Conservation (phyloP, 2,888 invertebrate genomes). For the Archips xylosteana region DNA sequence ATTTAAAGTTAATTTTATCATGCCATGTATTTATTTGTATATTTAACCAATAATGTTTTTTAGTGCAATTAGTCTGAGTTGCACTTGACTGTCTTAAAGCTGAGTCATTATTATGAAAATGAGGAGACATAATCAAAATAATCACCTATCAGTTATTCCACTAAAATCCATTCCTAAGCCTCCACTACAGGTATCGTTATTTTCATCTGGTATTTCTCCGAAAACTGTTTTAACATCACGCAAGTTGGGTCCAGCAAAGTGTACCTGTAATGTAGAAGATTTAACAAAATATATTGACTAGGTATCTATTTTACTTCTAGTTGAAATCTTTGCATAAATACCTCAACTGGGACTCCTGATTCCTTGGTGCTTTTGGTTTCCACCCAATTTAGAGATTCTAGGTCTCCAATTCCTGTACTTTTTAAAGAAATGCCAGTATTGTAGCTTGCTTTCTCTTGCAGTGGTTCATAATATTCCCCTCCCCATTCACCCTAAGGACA, state of each 20-base stretch:
- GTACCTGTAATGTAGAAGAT: conserved; percentile 51
- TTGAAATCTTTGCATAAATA: conserved; percentile 18
- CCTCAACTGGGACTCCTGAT: conserved; percentile 48
- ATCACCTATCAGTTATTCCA: conserved; percentile 62
- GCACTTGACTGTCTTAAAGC: too few species aligned
- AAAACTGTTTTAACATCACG: conserved; percentile 56
- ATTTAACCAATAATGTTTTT: too few species aligned
- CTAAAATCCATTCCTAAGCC: conserved; percentile 69
- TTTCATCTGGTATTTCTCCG: conserved; percentile 47
- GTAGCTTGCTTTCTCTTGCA: conserved; percentile 19
- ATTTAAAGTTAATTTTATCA: too few species aligned
- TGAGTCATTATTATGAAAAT: too few species aligned
- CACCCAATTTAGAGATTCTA: conserved; percentile 53
- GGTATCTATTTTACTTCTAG: not conserved
- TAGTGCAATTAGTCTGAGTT: too few species aligned
- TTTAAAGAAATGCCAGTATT: conserved; percentile 42
- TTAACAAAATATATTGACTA: not conserved
- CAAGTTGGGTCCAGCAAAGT: conserved; percentile 55
- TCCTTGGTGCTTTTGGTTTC: conserved; percentile 42
- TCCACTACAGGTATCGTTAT: conserved; percentile 17
- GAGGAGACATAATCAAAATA: too few species aligned
- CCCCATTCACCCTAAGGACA: conserved; percentile 49
- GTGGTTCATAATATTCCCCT: conserved; percentile 49
- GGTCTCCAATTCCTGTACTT: conserved; percentile 48
- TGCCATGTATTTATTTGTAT: too few species aligned